Conservation (phyloP, 2,113 vertebrate species). For the Notarius lentiginosus region DNA sequence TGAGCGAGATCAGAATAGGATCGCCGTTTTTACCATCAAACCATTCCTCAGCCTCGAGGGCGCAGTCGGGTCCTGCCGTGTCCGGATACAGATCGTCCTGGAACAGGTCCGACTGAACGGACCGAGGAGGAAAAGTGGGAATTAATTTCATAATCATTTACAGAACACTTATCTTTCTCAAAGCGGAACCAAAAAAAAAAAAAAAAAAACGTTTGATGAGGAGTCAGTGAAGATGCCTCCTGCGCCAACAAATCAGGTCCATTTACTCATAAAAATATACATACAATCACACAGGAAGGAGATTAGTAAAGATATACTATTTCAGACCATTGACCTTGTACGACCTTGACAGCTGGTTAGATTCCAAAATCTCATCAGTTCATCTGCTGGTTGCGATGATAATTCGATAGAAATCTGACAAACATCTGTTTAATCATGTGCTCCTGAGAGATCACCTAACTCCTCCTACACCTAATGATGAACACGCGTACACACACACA, state of each 20-base stretch:
- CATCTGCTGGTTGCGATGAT: background rate
- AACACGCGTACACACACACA: background rate
- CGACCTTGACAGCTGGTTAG: background rate
- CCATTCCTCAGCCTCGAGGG: constrained; percentile 94
- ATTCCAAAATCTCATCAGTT: background rate
- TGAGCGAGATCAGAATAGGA: constrained; percentile 91
- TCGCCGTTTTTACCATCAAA: constrained; percentile 91
- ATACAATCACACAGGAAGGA: background rate
- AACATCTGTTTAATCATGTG: too few species aligned
- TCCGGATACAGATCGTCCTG: constrained; percentile 97
- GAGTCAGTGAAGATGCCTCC: background rate
- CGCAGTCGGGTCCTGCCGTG: constrained; percentile 86
- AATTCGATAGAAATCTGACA: too few species aligned
- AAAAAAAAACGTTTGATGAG: too few species aligned
- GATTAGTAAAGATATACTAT: background rate
- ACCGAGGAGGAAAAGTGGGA: background rate
- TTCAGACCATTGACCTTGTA: background rate
- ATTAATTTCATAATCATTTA: background rate
- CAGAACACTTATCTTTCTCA: background rate
- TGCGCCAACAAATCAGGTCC: background rate
- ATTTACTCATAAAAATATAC: background rate
- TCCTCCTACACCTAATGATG: background rate
- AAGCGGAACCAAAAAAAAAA: background rate
- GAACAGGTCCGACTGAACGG: constrained; percentile 90
- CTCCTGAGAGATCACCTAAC: too few species aligned